Evolutionary conservation across 2,113 vertebrate genomes (phyloP).

Genomic region (Oncorhynchus gorbuscha): DNA sequence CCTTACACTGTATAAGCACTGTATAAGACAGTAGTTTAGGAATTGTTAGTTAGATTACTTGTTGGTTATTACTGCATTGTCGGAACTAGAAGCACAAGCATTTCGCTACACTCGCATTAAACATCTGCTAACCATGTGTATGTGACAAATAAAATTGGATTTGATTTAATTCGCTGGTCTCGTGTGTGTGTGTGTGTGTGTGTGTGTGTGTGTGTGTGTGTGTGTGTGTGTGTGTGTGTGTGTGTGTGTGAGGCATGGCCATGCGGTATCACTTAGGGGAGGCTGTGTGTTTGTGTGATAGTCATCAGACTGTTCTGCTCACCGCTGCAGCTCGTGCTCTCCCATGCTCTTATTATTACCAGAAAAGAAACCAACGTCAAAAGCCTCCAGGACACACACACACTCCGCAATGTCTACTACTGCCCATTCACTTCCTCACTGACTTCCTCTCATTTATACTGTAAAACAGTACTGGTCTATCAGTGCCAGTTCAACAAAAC

Average conservation of each 20-base stretch:
- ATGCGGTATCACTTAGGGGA: slow-evolving; percentile 50
- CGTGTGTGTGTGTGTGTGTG: slow-evolving; percentile 33
- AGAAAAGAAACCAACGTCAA: slow-evolving; percentile 20
- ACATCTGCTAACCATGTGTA: too few relatives aligned
- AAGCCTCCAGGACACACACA: neutral
- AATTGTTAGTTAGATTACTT: too few relatives aligned
- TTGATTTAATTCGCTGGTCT: neutral
- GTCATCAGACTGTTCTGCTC: slow-evolving; percentile 55
- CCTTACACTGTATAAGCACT: too few relatives aligned
- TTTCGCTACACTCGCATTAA: too few relatives aligned
- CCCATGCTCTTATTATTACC: slow-evolving; percentile 27
- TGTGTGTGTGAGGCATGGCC: slow-evolving; percentile 30
- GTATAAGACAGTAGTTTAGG: too few relatives aligned
- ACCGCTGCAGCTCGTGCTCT: slow-evolving; percentile 29
- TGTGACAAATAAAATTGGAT: too few relatives aligned
- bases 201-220: slow-evolving; percentile 38
- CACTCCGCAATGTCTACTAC: neutral
- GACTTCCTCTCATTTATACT: neutral
- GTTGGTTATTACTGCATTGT: too few relatives aligned
- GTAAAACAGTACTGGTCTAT: neutral
- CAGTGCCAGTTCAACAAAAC: too few relatives aligned
- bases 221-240: slow-evolving; percentile 34
- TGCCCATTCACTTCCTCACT: slow-evolving; percentile 7
- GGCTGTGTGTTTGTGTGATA: slow-evolving; percentile 36
- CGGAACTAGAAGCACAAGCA: too few relatives aligned